phyloP scores from a whole-genome alignment of 2,888 invertebrate species.

The Nomada ruficornis region DNA sequence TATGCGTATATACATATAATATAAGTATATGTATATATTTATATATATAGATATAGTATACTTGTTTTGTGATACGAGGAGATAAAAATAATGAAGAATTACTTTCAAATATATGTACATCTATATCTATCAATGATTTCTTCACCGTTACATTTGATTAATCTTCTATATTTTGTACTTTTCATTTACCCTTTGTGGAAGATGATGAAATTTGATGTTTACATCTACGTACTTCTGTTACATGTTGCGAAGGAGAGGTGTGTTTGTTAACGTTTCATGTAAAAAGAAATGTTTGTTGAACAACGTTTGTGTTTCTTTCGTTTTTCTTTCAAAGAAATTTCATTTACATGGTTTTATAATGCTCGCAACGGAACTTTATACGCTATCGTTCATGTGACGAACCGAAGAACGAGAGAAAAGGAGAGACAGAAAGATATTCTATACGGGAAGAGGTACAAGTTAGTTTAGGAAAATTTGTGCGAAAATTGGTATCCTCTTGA shows the following conservation, averaged over 20 bases:
- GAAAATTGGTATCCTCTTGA: slow-evolving; percentile 17
- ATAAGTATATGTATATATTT: too few species aligned
- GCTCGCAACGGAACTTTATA: slow-evolving; percentile 12
- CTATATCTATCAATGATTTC: not conserved
- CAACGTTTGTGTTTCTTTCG: slow-evolving; percentile 36
- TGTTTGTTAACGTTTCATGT: slow-evolving; percentile 31
- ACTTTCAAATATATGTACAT: slow-evolving; percentile 1
- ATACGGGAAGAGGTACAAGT: not conserved
- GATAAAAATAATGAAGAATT: not conserved
- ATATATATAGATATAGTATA: too few species aligned
- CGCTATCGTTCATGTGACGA: slow-evolving; percentile 16
- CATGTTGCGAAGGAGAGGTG: not conserved
- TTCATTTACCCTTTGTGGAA: slow-evolving; percentile 1
- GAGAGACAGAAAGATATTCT: not conserved
- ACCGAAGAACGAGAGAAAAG: slow-evolving; percentile 1
- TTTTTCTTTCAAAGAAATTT: slow-evolving; percentile 8
- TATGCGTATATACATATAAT: not conserved
- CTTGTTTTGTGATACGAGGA: not conserved
- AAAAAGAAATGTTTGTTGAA: slow-evolving; percentile 33
- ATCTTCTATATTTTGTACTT: not conserved
- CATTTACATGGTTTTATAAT: slow-evolving; percentile 31
- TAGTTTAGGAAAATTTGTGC: not conserved
- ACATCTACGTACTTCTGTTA: not conserved
- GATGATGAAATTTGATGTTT: not conserved
- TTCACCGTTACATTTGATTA: slow-evolving; percentile 16